Base-by-base conservation (phyloP, 2,113 vertebrate species). In the Campylomormyrus tamandua region DNA sequence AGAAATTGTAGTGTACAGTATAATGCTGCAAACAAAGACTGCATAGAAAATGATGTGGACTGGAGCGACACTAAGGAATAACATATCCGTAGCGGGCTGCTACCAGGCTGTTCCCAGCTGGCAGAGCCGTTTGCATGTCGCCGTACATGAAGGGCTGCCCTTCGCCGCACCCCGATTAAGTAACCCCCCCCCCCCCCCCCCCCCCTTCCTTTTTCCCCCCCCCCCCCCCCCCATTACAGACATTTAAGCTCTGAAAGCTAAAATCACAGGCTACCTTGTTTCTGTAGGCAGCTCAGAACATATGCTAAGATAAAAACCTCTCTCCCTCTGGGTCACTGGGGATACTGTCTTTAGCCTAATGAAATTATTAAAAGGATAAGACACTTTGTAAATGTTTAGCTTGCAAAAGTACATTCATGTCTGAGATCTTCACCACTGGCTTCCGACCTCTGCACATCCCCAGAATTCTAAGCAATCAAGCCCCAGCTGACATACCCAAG, bases 401-500 rank as follows among this genome's bases (percentile, higher is more conserved):
- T 31, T 70, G 62, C n/a, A 70, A 2, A 31, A 31, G n/a, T 70
- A 70, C n/a, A 70, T 70, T 31, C 10, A 70, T 70, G 62, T 31
- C 62, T 9, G 58, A 27, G 62, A 70, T 70, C n/a, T 27, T 31
- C 62, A 66, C 62, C 9, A 31, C n/a, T 27, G n/a, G 10, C 62
- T 66, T 70, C 27, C 27, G 10, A 70, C 27, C 10, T 4, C 62
- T 31, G 27, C 62, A 27, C 62, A 66, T 66, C 62, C n/a, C n/a
- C 31, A 39, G 17, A 77, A 77, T 35, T 3, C 31, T 39, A 77
- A 35, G 70, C 31, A 35, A 42, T 42, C 35, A 21, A 80, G n/a
- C 74, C n/a, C 3, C 62, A 42, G 74, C 31, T 42, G 21, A 56
- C 70, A 1, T 96, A 97, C 97, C 96, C 94, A 94, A 92, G 88